Conservation (phyloP, 2,888 invertebrate genomes). For the Chorisops tibialis region DNA sequence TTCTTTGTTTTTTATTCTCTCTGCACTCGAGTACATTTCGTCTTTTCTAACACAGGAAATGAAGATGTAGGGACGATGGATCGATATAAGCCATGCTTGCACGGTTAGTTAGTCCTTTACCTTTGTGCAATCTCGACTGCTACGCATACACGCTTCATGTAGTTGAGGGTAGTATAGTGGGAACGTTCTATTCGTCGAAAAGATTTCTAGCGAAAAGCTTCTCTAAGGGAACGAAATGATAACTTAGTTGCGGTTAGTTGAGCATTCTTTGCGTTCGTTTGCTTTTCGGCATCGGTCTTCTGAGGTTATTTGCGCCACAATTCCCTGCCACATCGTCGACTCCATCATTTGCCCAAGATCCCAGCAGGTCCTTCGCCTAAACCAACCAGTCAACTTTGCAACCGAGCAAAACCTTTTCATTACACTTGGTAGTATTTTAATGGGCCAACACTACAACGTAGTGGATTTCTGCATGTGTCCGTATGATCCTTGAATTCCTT, state of each 20-base stretch:
- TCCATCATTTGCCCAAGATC: too few relatives aligned
- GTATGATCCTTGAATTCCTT: slow-evolving; percentile 32
- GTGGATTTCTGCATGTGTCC: slow-evolving; percentile 17
- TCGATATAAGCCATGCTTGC: too few relatives aligned
- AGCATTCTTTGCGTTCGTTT: slow-evolving; percentile 29
- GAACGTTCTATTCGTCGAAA: too few relatives aligned
- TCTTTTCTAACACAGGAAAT: too few relatives aligned
- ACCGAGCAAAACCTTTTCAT: slow-evolving; percentile 26
- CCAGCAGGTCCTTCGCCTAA: slow-evolving; percentile 1
- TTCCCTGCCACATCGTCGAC: neutral
- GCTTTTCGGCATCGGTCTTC: slow-evolving; percentile 9
- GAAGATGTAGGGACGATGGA: too few relatives aligned
- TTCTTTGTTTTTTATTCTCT: neutral
- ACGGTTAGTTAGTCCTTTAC: too few relatives aligned
- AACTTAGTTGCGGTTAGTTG: slow-evolving; percentile 31
- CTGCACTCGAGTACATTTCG: too few relatives aligned
- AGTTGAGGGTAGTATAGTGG: too few relatives aligned
- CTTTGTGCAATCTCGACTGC: too few relatives aligned
- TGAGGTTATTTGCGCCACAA: slow-evolving; percentile 5
- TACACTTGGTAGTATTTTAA: slow-evolving; percentile 30
- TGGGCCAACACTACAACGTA: slow-evolving; percentile 5
- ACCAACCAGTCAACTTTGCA: slow-evolving; percentile 10
- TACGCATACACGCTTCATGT: too few relatives aligned
- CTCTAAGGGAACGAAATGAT: slow-evolving; percentile 17
- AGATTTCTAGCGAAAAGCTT: neutral